Percentiles rank a stretch among this genome's conserved stretches.
Evolutionary conservation across 2,888 invertebrate genomes (phyloP).

Genomic region (Ennomos quercinarius): DNA sequence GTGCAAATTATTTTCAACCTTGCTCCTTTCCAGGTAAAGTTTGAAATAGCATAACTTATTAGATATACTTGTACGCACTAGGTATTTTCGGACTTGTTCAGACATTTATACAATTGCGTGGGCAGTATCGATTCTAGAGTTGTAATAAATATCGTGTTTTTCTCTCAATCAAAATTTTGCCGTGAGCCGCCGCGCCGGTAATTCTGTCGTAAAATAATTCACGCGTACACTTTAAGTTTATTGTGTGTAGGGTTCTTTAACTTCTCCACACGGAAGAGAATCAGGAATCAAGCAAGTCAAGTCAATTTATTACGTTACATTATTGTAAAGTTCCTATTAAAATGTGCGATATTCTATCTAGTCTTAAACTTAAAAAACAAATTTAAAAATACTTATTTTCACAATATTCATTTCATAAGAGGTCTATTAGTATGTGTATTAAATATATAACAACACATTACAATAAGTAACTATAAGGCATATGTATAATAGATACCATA

Average conservation of each 20-base stretch:
- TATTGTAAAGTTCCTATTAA: too few relatives aligned
- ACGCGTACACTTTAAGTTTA: constrained; percentile 29
- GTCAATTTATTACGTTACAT: too few relatives aligned
- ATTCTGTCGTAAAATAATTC: constrained; percentile 37
- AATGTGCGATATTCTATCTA: too few relatives aligned
- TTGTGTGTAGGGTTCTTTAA: constrained; percentile 19
- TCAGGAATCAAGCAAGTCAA: too few relatives aligned
- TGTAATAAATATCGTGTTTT: constrained; percentile 40
- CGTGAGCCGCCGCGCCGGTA: constrained; percentile 23
- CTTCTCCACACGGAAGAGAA: not conserved
- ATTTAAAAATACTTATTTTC: too few relatives aligned
- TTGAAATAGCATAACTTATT: constrained; percentile 5
- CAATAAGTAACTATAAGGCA: too few relatives aligned
- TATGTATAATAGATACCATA: too few relatives aligned
- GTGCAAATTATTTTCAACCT: constrained; percentile 8
- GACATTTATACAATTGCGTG: constrained; percentile 38
- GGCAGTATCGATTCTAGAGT: constrained; percentile 37
- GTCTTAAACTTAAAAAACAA: too few relatives aligned
- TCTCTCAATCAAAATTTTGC: constrained; percentile 35
- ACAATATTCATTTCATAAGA: too few relatives aligned
- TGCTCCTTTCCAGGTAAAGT: constrained; percentile 8
- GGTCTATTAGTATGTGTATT: too few relatives aligned
- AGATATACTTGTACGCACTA: constrained; percentile 9
- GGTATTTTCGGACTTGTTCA: constrained; percentile 31
- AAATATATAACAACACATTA: too few relatives aligned